Percentiles rank a stretch among this genome's conserved stretches.
Evolutionary conservation across 2,888 invertebrate genomes (phyloP).

Genomic region (Himalopsyche kuldschensis): DNA sequence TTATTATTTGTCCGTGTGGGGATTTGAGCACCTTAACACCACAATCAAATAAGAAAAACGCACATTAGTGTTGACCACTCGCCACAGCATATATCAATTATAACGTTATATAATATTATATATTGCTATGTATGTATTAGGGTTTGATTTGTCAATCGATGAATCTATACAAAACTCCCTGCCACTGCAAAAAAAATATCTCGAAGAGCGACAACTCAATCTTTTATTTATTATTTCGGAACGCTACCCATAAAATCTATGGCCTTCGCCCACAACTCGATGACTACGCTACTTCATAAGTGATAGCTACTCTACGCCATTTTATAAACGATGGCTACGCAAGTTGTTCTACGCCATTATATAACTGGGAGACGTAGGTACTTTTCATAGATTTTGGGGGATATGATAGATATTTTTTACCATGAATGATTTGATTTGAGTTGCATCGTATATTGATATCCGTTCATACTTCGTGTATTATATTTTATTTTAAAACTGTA

Average conservation of each 20-base stretch:
- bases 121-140: too few species aligned
- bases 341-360: not conserved
- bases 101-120: too few species aligned
- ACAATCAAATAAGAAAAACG: too few species aligned
- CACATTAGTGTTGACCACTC: too few species aligned
- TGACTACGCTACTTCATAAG: not conserved
- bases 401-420: too few species aligned
- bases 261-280: not conserved
- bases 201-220: not conserved
- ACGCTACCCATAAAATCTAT: not conserved
- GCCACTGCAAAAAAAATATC: not conserved
- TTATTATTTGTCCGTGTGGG: too few species aligned
- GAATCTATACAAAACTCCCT: not conserved
- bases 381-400: too few species aligned
- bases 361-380: not conserved
- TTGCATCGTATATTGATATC: too few species aligned
- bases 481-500: too few species aligned
- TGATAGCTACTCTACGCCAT: not conserved
- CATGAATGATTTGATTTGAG: too few species aligned
- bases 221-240: not conserved
- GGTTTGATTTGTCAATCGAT: not conserved
- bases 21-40: too few species aligned
- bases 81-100: not conserved
- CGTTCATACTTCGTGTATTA: too few species aligned
- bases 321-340: not conserved